These are phyloP conservation scores for Blomia tropicalis DNA, from an alignment of 2,888 invertebrate genomes.

Conservation along the genomic window DNA sequence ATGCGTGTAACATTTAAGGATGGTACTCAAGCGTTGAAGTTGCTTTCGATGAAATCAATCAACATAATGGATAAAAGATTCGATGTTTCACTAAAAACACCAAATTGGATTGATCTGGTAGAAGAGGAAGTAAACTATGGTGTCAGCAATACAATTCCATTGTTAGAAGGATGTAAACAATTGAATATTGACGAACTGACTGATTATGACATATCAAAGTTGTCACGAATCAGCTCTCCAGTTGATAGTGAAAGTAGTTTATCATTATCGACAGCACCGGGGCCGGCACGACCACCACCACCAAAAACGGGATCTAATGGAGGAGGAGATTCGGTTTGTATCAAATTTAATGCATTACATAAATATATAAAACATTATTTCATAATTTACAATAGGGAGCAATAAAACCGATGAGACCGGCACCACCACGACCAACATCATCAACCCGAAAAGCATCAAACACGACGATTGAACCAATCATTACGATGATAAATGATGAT, in stretches of 20 bases:
- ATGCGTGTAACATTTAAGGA: constrained; percentile 84
- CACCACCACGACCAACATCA: constrained; percentile 21
- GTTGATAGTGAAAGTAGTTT: not conserved
- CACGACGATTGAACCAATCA: constrained; percentile 6
- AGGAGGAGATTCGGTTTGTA: too few relatives aligned
- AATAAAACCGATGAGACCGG: constrained; percentile 21
- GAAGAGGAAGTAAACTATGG: constrained; percentile 67
- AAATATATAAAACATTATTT: too few relatives aligned
- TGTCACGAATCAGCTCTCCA: not conserved
- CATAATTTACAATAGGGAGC: too few relatives aligned
- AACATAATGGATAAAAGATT: constrained; percentile 31
- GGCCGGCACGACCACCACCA: constrained; percentile 30
- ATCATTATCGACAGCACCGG: not conserved
- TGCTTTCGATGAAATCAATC: constrained; percentile 36
- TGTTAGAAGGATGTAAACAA: not conserved
- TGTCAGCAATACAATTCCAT: constrained; percentile 56
- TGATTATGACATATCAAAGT: not conserved
- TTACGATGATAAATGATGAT: constrained; percentile 18
- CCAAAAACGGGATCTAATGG: constrained; percentile 15
- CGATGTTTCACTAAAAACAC: constrained; percentile 56
- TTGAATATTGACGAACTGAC: constrained; percentile 12
- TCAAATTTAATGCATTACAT: too few relatives aligned
- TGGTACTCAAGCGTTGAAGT: constrained; percentile 61
- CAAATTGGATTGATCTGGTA: constrained; percentile 65
- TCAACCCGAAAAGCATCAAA: not conserved